Evolutionary conservation across 2,797 vertebrate genomes (phyloP), one percentile per base, ranked within the genome.

Genomic region (Leucoraja ocellata): DNA sequence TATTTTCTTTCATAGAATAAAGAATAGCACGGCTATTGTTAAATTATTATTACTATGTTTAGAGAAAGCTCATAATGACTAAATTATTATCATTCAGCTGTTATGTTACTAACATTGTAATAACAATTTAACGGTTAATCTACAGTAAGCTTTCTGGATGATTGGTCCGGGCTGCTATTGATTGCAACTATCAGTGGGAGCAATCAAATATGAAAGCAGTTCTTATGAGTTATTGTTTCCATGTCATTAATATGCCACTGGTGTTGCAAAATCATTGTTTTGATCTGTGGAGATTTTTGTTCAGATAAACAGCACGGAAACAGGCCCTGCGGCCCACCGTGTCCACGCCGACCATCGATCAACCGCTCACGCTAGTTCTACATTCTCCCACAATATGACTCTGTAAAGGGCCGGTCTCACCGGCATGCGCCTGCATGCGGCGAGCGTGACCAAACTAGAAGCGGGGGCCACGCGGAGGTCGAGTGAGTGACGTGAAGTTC

Each of bases 191-290:
- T 73, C 65, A 25, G 36, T 91, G 90, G 84, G 84, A 88, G 84
- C 84, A 88, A 88, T 88, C 84, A 88, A 88, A 88, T 88, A 88
- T 88, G 84, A 88, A 88, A 68, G 84, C 16, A 68, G 63, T 88
- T 68, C 14, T 68, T 88, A 36, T 88, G 84, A 88, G 36, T 88
- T 88, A 88, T 68, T 32, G 36, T 88, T 88, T 68, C 61, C 61
- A 88, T 21, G n/a, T 88, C 68, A 65, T 32, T 65, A 88, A 32
- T 88, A 68, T 36, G 68, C n/a, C 9, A 23, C 28, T 32, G 61
- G n/a, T 36, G 36, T 88, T 88, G 61, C 11, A 86, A 54, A n/a
- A 9, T 16, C n/a, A 88, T 88, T 88, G n/a, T 68, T 88, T 36
- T 88, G 16, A 88, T 39, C 84, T 88, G 13, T 68, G 63, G n/a